Base-by-base conservation (phyloP, 2,113 vertebrate genomes). In the Ictalurus furcatus region DNA sequence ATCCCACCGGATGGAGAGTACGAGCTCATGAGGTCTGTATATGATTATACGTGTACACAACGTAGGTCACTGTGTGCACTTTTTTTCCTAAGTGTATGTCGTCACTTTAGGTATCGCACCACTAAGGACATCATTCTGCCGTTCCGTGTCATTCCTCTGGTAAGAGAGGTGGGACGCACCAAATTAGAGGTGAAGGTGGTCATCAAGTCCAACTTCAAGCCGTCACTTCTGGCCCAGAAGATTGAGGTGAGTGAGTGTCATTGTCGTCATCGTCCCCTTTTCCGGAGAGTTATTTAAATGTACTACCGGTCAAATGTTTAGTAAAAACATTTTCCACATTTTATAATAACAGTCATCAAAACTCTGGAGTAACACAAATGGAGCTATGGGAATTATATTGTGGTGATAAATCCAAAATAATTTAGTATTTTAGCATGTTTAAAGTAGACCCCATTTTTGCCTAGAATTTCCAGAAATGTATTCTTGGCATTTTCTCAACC, bases 181-280 rank as follows among this genome's bases (percentile, higher is more conserved):
- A 99, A 99, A 91, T 95, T 99, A 90, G 98, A 99, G 91, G 98
- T 99, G 59, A 99, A 99, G 91, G 98, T 99, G 90, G 98, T 99
- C 93, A 99, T 99, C 94, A 99, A 99, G 95, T 99, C 98, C 91
- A 99, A 99, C 93, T 99, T 99, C 92, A 99, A 99, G 92, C 98
- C 98, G 56, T 99, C 98, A 0, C 96, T 99, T 84, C 94, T 99
- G 94, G 98, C 98, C 91, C 98, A 99, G 95, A 99, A 99, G 95
- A 99, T 99, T 91, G 98, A 99, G 97, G 98, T 99, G 92, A 96
- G 93, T 48, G 40, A 13, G 44, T 7, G 44, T 48, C 44, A 6
- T 44, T 44, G 44, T 48, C 0, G 6, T 48, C 44, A 0, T 48
- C 44, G 44, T 48, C 44, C 44, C 44, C 6, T 48, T 48, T 48